Evolutionary conservation across 1,140 invertebrate genomes (phyloP).

Genomic region (Melitaea cinxia): DNA sequence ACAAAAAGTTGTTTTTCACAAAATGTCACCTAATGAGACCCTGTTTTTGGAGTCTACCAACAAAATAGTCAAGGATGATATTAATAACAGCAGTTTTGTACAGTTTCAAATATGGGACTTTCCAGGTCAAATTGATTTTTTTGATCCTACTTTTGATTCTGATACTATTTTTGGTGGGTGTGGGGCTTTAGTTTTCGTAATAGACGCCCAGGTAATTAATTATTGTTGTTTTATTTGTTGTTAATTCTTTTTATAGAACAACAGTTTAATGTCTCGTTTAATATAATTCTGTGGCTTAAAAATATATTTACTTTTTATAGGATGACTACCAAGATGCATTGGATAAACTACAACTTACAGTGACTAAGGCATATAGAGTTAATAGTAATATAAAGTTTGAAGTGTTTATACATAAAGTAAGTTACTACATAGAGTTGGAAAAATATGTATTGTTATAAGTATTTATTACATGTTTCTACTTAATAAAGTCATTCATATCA

Average conservation of each 20-base stretch:
- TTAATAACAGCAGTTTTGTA: constrained; percentile 98
- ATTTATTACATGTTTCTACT: no score
- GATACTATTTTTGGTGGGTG: constrained; percentile 97
- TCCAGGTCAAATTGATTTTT: constrained; percentile 99
- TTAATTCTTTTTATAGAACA: no score
- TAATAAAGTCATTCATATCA: no score
- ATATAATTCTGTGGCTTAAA: neutral
- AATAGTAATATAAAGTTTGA: constrained; percentile 99
- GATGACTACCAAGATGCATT: constrained; percentile 98
- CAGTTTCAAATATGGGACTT: constrained; percentile 99
- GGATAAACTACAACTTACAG: constrained; percentile 94
- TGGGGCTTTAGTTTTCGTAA: constrained; percentile 98
- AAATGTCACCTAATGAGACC: constrained; percentile 99
- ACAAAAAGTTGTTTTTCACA: constrained; percentile 99
- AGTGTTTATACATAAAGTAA: constrained; percentile 97
- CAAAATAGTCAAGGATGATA: constrained; percentile 99
- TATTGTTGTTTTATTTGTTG: no score
- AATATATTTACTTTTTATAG: constrained; percentile 76
- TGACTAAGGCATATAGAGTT: constrained; percentile 97
- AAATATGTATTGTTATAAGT: no score
- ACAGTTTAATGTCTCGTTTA: no score
- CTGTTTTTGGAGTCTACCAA: constrained; percentile 99
- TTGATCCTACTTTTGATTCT: constrained; percentile 97
- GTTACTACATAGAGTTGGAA: neutral
- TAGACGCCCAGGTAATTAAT: constrained; percentile 94